Base-by-base conservation (phyloP, 2,113 vertebrate species). In the Kryptolebias marmoratus region DNA sequence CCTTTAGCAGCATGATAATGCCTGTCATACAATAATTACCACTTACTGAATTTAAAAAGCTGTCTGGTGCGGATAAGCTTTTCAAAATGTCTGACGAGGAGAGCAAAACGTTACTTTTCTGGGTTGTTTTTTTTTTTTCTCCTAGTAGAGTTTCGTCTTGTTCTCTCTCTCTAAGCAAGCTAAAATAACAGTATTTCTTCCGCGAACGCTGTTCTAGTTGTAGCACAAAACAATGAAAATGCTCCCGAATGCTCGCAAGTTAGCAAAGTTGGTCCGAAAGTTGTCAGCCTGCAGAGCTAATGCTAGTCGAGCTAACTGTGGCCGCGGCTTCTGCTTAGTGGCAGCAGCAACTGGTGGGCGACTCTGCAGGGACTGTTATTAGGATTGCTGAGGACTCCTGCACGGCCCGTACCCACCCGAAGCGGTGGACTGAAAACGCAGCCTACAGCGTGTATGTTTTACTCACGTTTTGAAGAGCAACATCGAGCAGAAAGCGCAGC, bases 51-150 rank as follows among this genome's bases (percentile, higher is more conserved):
- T 53, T 49, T 6, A 4, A 56, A 73, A 48, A 18, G 7, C 13
- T 55, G 0, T 44, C 48, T 57, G 32, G 50, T 53, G 65, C 30
- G 15, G 74, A 59, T 60, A 28, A 58, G 27, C n/a, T 7, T 27
- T 58, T 70, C 83, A 89, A 89, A 89, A 92, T 92, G 90, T 91
- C 90, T 89, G 90, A 88, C 84, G 54, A 89, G 71, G 76, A 86
- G 87, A 76, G 83, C 85, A 72, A 77, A 80, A 54, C 3, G 39
- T 60, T 64, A 64, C 22, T 53, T n/a, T 86, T 75, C 64, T 47
- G 45, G 47, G 10, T 52, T 52, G n/a, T 53, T 11, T 53, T 52
- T 3, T n/a, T 48, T 22, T 4, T 22, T 52, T 48, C n/a, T 52
- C 8, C 49, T 22, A 32, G 52, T 14, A 77, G 59, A 63, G 39